Evolutionary conservation across 2,888 invertebrate genomes (phyloP).

Genomic region (Deroplatys truncata): DNA sequence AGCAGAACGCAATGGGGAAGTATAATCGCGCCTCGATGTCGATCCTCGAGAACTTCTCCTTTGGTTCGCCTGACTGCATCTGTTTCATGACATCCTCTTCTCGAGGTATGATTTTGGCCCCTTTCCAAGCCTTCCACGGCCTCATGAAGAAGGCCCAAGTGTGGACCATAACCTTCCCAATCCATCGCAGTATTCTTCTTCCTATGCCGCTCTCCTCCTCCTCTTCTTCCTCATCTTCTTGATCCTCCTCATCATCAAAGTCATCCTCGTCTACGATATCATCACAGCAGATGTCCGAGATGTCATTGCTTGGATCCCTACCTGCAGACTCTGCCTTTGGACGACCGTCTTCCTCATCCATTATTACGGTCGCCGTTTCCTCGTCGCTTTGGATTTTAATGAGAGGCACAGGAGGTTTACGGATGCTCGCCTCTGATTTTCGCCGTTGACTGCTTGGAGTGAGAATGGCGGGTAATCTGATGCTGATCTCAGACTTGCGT

Average conservation of each 20-base stretch:
- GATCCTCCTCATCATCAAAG: constrained; percentile 22
- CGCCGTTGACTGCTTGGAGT: background rate
- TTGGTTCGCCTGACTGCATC: constrained; percentile 32
- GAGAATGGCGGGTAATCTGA: background rate
- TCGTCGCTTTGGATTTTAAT: background rate
- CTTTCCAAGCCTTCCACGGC: constrained; percentile 27
- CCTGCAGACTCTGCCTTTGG: background rate
- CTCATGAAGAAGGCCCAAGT: constrained; percentile 16
- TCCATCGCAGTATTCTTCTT: background rate
- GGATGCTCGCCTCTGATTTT: background rate
- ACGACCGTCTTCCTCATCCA: background rate
- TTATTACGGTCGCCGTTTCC: background rate
- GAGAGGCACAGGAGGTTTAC: background rate
- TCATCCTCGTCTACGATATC: constrained; percentile 24
- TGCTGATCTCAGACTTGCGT: constrained; percentile 8
- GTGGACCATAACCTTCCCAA: background rate
- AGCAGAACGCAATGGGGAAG: constrained; percentile 53
- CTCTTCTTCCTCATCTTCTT: background rate
- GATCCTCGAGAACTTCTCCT: constrained; percentile 44
- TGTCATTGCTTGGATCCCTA: background rate
- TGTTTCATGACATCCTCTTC: constrained; percentile 32
- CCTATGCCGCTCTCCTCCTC: background rate
- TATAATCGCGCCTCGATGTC: constrained; percentile 54
- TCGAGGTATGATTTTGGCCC: constrained; percentile 30
- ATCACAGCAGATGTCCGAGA: background rate